A percentile compares a stretch with the other conserved stretches of the same genome.
Conservation (phyloP, 2,797 vertebrate genomes). For the Acipenser oxyrinchus region DNA sequence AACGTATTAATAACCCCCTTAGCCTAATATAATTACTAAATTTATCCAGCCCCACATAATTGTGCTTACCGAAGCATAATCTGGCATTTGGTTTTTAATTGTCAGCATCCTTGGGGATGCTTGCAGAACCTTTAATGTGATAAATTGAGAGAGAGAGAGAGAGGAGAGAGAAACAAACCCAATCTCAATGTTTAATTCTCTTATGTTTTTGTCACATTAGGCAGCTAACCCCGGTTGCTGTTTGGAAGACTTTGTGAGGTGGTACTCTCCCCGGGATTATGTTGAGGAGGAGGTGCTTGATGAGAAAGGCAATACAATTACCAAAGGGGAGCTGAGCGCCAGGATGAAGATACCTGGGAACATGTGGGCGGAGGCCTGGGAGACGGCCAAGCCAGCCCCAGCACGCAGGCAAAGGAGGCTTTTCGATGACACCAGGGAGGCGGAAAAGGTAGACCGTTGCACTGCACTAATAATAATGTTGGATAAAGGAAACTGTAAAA, state of each 20-base stretch:
- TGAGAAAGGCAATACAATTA: constrained; percentile 56
- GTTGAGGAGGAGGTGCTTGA: constrained; percentile 74
- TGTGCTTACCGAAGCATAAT: constrained; percentile 19
- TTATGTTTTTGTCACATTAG: constrained; percentile 38
- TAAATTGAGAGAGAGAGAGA: not conserved
- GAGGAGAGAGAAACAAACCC: too few species aligned
- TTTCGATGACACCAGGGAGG: constrained; percentile 94
- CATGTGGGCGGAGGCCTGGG: constrained; percentile 97
- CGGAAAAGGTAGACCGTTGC: constrained; percentile 75
- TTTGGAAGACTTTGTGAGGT: constrained; percentile 91
- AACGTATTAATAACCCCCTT: constrained; percentile 21
- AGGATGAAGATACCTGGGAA: constrained; percentile 94
- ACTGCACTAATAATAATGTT: too few species aligned
- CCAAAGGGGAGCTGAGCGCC: constrained; percentile 76
- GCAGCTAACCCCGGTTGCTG: constrained; percentile 88
- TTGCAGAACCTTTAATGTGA: not conserved
- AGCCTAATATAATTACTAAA: constrained; percentile 40
- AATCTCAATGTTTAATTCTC: too few species aligned
- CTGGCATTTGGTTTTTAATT: constrained; percentile 12
- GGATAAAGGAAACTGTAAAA: not conserved
- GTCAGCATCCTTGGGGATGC: too few species aligned
- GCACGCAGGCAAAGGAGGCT: constrained; percentile 84
- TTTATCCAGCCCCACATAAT: constrained; percentile 32
- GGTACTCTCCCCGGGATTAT: constrained; percentile 94
- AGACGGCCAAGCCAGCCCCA: constrained; percentile 76